Conservation (phyloP, 2,113 vertebrate genomes). For the Platysteira castanea region DNA sequence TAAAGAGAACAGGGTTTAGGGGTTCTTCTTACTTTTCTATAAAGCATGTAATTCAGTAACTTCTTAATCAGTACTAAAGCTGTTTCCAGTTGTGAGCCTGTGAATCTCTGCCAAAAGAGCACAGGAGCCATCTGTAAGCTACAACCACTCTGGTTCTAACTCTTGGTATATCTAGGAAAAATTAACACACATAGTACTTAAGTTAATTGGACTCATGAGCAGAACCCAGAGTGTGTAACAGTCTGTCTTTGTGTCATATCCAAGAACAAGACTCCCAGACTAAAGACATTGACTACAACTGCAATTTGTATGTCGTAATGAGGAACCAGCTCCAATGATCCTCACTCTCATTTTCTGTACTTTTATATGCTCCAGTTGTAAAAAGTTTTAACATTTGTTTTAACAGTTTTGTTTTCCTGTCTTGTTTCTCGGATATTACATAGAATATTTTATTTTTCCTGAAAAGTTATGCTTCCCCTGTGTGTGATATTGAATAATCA, state of each 20-base stretch:
- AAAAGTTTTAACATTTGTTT: not conserved
- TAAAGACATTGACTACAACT: not conserved
- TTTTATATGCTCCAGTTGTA: not conserved
- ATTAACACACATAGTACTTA: not conserved
- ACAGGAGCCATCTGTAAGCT: not conserved
- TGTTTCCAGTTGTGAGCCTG: not conserved
- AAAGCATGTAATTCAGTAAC: not conserved
- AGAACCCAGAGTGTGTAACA: not conserved
- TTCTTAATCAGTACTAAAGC: not conserved
- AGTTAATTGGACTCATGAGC: not conserved
- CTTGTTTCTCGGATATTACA: not conserved
- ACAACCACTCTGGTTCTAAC: not conserved
- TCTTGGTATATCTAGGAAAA: not conserved
- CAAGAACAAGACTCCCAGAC: not conserved
- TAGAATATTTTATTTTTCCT: slow-evolving; percentile 20
- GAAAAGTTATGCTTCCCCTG: slow-evolving; percentile 11
- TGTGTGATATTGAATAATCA: slow-evolving; percentile 23
- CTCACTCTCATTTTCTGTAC: not conserved
- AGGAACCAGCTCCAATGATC: not conserved
- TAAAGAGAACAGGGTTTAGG: not conserved
- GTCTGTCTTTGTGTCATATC: not conserved
- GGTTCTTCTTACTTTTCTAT: not conserved
- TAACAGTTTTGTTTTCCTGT: not conserved
- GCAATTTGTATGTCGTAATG: not conserved
- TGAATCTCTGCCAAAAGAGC: not conserved